Conservation (phyloP, 2,888 invertebrate genomes). For the Aethes cnicana region DNA sequence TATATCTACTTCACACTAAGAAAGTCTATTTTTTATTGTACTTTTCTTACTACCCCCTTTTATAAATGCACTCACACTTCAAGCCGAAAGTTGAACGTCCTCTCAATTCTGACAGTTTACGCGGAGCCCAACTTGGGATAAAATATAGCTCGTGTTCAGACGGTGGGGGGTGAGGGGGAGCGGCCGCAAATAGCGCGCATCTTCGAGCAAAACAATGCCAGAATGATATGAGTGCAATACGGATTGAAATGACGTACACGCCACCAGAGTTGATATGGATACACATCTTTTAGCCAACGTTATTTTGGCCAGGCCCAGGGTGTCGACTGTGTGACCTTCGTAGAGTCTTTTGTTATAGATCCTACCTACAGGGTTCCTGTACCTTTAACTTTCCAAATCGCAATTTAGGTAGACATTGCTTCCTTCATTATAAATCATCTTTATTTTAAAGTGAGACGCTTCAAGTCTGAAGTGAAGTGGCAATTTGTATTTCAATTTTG, state of each 20-base stretch:
- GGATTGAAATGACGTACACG: conserved; percentile 14
- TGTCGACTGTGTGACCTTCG: conserved; percentile 3
- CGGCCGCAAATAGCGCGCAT: conserved; percentile 76
- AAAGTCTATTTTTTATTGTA: neutral
- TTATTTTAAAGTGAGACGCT: too few species aligned
- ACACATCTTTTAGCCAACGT: neutral
- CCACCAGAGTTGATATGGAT: neutral
- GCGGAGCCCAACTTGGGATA: conserved; percentile 75
- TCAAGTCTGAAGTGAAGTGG: too few species aligned
- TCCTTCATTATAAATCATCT: too few species aligned
- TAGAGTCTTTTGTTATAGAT: conserved; percentile 11
- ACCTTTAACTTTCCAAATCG: too few species aligned
- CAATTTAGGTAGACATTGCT: too few species aligned
- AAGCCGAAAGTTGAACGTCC: conserved; percentile 76
- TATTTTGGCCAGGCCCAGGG: neutral
- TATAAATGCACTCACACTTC: conserved; percentile 16
- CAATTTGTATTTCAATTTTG: conserved; percentile 9
- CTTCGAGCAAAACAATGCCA: conserved; percentile 78
- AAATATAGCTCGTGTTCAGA: conserved; percentile 79
- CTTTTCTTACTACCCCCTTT: conserved; percentile 8
- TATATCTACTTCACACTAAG: neutral
- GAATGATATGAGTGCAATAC: conserved; percentile 62
- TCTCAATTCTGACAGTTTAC: conserved; percentile 78
- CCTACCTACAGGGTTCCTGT: too few species aligned
- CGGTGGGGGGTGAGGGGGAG: conserved; percentile 44